Percentiles rank a stretch among this genome's conserved stretches.
Evolutionary conservation across 2,888 invertebrate species (phyloP).

Genomic region (Oscheius sp.): DNA sequence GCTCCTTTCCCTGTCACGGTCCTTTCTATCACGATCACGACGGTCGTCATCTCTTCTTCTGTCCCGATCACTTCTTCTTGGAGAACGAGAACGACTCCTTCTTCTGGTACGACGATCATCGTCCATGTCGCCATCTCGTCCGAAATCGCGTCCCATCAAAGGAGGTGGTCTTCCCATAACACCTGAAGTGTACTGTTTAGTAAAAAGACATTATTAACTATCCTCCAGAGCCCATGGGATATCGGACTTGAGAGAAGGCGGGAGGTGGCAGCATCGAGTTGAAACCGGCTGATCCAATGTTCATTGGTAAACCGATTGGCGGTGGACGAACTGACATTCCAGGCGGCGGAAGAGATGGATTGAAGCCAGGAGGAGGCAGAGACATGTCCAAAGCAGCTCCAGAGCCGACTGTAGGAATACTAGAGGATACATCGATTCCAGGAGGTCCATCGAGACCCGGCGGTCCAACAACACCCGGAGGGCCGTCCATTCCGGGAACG

Average conservation of each 20-base stretch:
- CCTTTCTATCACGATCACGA: constrained; percentile 24
- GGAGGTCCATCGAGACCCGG: constrained; percentile 46
- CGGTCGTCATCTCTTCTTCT: constrained; percentile 35
- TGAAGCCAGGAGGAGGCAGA: constrained; percentile 46
- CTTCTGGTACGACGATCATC: constrained; percentile 31
- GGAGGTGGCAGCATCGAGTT: constrained; percentile 35
- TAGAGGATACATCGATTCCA: constrained; percentile 43
- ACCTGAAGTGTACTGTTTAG: neutral
- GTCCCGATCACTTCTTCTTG: constrained; percentile 12
- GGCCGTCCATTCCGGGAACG: constrained; percentile 28
- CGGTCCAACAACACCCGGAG: constrained; percentile 24
- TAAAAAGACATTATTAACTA: neutral
- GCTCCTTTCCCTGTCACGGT: constrained; percentile 23
- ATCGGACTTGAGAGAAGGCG: constrained; percentile 13
- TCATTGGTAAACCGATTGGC: constrained; percentile 39
- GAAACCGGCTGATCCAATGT: constrained; percentile 39
- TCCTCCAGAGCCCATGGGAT: constrained; percentile 18
- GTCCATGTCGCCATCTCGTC: constrained; percentile 31
- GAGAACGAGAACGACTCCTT: constrained; percentile 38
- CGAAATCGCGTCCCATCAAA: constrained; percentile 24
- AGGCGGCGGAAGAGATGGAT: constrained; percentile 53
- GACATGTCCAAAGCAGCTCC: constrained; percentile 24
- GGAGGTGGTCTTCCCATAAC: constrained; percentile 32
- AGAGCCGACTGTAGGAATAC: constrained; percentile 15
- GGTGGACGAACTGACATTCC: constrained; percentile 42